Conservation (phyloP, 2,797 vertebrate species). For the Enteromius trimaculatus region DNA sequence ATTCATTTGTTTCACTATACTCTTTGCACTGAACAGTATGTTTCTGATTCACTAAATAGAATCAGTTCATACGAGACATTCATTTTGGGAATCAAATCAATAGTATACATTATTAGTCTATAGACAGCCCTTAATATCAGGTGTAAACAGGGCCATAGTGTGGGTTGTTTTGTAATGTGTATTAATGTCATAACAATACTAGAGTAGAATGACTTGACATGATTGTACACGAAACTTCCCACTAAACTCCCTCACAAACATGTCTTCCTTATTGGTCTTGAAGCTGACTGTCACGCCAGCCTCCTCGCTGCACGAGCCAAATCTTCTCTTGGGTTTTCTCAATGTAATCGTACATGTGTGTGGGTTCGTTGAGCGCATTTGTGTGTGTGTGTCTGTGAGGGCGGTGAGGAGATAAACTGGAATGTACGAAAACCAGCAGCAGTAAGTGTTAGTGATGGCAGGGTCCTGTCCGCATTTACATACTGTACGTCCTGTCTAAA, state of each 20-base stretch:
- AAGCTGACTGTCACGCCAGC: slow-evolving; percentile 21
- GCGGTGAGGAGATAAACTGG: slow-evolving; percentile 21
- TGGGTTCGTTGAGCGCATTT: not conserved
- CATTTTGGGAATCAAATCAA: not conserved
- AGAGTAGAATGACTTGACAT: slow-evolving; percentile 18
- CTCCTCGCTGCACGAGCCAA: slow-evolving; percentile 40
- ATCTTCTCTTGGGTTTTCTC: slow-evolving; percentile 32
- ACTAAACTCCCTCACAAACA: slow-evolving; percentile 41
- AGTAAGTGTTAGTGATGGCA: slow-evolving; percentile 38
- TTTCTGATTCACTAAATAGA: not conserved
- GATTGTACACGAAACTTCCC: slow-evolving; percentile 25
- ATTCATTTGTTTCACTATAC: not conserved
- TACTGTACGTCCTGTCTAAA: slow-evolving; percentile 22
- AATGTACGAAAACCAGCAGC: slow-evolving; percentile 37
- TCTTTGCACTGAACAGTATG: not conserved
- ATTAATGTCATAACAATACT: slow-evolving; percentile 22
- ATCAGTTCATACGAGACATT: not conserved
- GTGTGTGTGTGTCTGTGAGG: not conserved
- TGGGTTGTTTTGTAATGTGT: slow-evolving; percentile 23
- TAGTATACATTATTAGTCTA: no score
- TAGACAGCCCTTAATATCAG: not conserved
- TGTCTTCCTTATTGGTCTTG: slow-evolving; percentile 16
- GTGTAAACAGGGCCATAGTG: not conserved
- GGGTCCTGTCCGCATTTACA: slow-evolving; percentile 25
- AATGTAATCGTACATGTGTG: slow-evolving; percentile 26